Conservation (phyloP, 2,888 invertebrate species). For the Ceratothoa steindachneri region DNA sequence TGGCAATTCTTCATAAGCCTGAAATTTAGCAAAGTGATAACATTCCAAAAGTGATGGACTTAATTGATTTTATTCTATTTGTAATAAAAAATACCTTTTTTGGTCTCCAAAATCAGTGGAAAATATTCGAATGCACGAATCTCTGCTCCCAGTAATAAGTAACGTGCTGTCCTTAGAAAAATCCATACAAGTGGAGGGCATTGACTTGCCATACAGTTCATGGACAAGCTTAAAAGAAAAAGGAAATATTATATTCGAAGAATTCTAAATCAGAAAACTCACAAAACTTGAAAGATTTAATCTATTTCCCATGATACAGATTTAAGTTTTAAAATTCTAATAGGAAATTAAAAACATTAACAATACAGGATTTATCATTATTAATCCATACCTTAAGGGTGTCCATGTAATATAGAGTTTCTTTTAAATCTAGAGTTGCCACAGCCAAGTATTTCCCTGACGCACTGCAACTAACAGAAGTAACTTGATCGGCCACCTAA, state of each 20-base stretch:
- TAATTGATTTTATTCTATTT: too few species aligned
- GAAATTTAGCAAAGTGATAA: too few species aligned
- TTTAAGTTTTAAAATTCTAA: too few species aligned
- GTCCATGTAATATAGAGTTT: constrained; percentile 91
- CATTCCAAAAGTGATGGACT: too few species aligned
- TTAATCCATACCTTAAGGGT: constrained; percentile 91
- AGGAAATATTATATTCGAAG: too few species aligned
- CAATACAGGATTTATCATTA: constrained; percentile 29
- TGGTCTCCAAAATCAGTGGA: constrained; percentile 68
- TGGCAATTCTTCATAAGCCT: constrained; percentile 63
- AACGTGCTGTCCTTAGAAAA: constrained; percentile 81
- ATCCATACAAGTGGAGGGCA: constrained; percentile 89
- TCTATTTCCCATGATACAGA: too few species aligned
- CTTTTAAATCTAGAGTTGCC: constrained; percentile 84
- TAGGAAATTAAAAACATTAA: constrained; percentile 15
- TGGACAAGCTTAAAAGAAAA: constrained; percentile 79
- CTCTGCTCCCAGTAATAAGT: constrained; percentile 90
- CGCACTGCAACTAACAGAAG: constrained; percentile 72
- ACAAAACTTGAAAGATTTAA: too few species aligned
- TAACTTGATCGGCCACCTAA: constrained; percentile 42
- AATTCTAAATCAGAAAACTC: too few species aligned
- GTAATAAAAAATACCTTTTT: constrained; percentile 56
- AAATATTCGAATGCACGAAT: constrained; percentile 95
- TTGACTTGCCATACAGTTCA: constrained; percentile 90
- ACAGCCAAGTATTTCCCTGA: constrained; percentile 84